These are phyloP conservation scores for Drosophila sulfurigaster DNA, from an alignment of 1,140 invertebrate genomes.

Conservation along the genomic window DNA sequence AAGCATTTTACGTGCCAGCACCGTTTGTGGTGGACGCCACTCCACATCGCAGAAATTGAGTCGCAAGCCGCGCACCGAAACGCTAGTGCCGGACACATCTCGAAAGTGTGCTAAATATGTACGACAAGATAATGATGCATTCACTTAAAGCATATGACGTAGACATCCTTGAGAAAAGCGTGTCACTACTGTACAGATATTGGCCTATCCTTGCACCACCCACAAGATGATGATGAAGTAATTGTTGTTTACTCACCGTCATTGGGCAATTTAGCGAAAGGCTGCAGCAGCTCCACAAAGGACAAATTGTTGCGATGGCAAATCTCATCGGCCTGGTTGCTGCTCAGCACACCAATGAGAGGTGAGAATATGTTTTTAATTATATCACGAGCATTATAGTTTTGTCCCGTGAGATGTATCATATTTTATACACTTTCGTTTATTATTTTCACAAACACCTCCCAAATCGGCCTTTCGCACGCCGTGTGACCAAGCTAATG, in stretches of 20 bases:
- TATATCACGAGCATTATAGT: constrained; percentile 91
- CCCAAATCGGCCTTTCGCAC: constrained; percentile 39
- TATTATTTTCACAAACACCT: constrained; percentile 39
- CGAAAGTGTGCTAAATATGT: constrained; percentile 89
- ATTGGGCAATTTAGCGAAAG: constrained; percentile 92
- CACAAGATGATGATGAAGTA: neutral
- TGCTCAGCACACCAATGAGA: constrained; percentile 93
- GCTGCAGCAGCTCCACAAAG: constrained; percentile 95
- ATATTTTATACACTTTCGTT: constrained; percentile 59
- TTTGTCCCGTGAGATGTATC: constrained; percentile 84
- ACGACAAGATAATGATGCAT: neutral
- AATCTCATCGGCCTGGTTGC: constrained; percentile 91
- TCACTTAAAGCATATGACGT: neutral
- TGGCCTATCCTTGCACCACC: neutral
- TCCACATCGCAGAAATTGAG: constrained; percentile 93
- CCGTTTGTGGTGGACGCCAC: constrained; percentile 92
- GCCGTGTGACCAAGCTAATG: constrained; percentile 31
- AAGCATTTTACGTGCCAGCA: constrained; percentile 92
- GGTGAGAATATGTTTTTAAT: constrained; percentile 96
- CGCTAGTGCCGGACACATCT: constrained; percentile 91
- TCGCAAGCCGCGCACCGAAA: constrained; percentile 91
- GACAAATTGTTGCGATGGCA: constrained; percentile 96
- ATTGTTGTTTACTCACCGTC: constrained; percentile 88
- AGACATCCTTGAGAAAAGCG: no score
- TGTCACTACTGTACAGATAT: neutral